Evolutionary conservation across 2,797 vertebrate genomes (phyloP).

Genomic region (Peromyscus aztecus): DNA sequence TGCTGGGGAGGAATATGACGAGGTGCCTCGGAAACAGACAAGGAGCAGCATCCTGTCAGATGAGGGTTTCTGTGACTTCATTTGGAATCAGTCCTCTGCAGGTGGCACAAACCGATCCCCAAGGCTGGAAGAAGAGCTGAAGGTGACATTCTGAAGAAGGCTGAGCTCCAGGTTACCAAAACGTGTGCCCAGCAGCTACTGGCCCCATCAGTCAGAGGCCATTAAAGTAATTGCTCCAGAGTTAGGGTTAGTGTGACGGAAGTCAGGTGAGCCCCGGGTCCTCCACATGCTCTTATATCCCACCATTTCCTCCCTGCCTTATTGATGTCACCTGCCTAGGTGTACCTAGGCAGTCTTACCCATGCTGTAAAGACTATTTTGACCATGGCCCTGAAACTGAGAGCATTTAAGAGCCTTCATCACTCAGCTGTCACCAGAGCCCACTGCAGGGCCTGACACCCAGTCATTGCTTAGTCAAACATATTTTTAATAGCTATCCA

Average conservation of each 20-base stretch:
- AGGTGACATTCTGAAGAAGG: not conserved
- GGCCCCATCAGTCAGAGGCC: not conserved
- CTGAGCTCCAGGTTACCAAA: not conserved
- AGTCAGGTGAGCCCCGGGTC: not conserved
- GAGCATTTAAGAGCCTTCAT: not conserved
- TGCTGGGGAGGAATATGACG: not conserved
- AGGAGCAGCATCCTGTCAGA: not conserved
- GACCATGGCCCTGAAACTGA: not conserved
- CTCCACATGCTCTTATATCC: not conserved
- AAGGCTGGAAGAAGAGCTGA: not conserved
- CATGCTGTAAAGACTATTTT: not conserved
- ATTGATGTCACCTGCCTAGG: not conserved
- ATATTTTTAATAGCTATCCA: not conserved
- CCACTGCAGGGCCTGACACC: not conserved
- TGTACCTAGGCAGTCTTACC: too few species aligned
- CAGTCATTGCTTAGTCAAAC: not conserved
- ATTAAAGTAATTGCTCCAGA: not conserved
- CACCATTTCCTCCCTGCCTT: not conserved
- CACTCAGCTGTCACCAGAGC: not conserved
- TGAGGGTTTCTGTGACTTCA: not conserved
- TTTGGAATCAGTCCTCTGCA: not conserved
- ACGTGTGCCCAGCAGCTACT: not conserved
- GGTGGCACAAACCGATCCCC: not conserved
- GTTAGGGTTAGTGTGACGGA: not conserved
- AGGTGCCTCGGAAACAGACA: rapidly evolving